Evolutionary conservation across 37 sponge, comb jelly and placozoan genomes (phyloP).

Genomic region (Bolinopsis microptera): DNA sequence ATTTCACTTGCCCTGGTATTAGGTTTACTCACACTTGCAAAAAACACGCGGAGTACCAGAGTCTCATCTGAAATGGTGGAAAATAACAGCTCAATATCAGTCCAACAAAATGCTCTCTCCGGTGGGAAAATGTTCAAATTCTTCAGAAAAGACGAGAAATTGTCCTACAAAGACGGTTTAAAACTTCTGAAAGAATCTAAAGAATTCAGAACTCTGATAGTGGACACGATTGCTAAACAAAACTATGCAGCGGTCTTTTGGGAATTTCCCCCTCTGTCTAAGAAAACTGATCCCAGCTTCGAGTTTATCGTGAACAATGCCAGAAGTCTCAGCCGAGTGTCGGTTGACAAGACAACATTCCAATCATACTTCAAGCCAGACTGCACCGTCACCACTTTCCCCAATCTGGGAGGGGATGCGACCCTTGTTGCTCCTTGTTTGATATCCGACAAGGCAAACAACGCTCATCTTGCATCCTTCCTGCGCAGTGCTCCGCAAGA

Average conservation of each 20-base stretch:
- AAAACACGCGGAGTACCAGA: too few species aligned
- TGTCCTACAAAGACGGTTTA: conserved; percentile 20
- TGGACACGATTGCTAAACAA: not conserved
- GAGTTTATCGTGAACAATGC: conserved; percentile 38
- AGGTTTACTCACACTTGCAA: too few species aligned
- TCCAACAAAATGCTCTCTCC: not conserved
- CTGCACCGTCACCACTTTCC: not conserved
- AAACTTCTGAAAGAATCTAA: not conserved
- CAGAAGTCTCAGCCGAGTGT: not conserved
- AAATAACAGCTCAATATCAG: too few species aligned
- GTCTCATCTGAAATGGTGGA: too few species aligned
- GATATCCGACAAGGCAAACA: not conserved
- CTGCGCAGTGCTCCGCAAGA: not conserved
- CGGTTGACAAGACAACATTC: not conserved
- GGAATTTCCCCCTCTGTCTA: conserved; percentile 44
- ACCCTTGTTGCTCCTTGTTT: conserved; percentile 21
- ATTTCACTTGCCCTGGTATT: too few species aligned
- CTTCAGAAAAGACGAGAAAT: not conserved
- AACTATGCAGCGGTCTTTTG: conserved; percentile 39
- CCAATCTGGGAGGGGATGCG: conserved; percentile 40
- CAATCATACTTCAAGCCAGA: not conserved
- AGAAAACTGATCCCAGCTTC: not conserved
- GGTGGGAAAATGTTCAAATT: conserved; percentile 19
- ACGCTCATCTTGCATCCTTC: conserved; percentile 29
- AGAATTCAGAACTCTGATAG: not conserved